Conservation (phyloP, 2,888 invertebrate genomes). For the Agapostemon virescens region DNA sequence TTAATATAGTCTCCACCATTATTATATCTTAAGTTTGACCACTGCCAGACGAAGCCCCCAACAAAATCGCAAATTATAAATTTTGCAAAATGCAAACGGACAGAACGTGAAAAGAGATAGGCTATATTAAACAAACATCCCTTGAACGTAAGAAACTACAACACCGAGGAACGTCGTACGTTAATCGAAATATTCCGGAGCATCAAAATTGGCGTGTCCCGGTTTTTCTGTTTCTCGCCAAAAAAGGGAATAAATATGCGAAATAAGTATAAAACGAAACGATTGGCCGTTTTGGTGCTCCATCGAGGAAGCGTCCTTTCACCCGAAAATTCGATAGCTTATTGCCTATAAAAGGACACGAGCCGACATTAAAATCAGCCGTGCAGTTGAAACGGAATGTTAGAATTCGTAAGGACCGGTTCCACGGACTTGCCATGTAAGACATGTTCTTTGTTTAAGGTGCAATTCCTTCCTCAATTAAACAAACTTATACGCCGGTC, state of each 20-base stretch:
- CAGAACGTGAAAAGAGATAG: no score
- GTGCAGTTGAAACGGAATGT: slow-evolving; percentile 37
- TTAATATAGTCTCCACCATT: no score
- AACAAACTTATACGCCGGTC: slow-evolving; percentile 45
- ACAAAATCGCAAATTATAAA: no score
- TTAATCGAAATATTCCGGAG: no score
- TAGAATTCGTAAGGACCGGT: slow-evolving; percentile 57
- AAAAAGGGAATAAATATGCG: background rate
- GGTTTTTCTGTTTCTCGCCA: background rate
- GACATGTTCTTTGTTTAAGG: slow-evolving; percentile 54
- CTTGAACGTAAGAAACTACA: no score
- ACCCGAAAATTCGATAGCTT: slow-evolving; percentile 11
- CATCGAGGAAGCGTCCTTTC: background rate
- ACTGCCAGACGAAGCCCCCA: no score
- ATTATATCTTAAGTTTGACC: no score
- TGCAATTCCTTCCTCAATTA: slow-evolving; percentile 58
- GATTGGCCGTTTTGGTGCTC: background rate
- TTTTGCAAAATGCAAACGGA: no score
- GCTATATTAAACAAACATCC: no score
- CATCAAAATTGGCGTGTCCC: background rate
- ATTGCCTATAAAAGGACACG: slow-evolving; percentile 7
- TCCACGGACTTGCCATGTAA: slow-evolving; percentile 31
- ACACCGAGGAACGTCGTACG: no score
- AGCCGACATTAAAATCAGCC: slow-evolving; percentile 12
- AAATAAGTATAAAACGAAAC: background rate